Percentiles rank a stretch among this genome's conserved stretches.
Conservation (phyloP, 2,797 vertebrate species). For the Chelon labrosus region DNA sequence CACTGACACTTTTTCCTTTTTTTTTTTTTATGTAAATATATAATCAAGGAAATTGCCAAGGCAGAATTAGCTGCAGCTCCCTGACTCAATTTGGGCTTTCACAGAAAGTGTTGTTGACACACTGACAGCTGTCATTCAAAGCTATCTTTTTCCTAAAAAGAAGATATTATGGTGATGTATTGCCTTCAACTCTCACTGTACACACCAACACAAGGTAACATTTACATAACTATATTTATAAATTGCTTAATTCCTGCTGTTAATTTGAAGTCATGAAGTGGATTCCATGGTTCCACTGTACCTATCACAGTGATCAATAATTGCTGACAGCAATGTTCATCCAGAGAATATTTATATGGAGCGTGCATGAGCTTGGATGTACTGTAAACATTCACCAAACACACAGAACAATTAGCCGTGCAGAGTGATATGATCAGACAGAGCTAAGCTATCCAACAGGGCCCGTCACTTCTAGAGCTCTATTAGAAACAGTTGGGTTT, state of each 20-base stretch:
- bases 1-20: not conserved
- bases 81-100: conserved; percentile 7
- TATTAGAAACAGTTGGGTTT: conserved; percentile 82
- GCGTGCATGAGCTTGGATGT: conserved; percentile 20
- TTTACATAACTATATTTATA: conserved; percentile 2
- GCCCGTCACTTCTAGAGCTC: conserved; percentile 67
- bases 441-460: conserved; percentile 57
- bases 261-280: not conserved
- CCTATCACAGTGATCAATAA: conserved; percentile 29
- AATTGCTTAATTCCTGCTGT: not conserved
- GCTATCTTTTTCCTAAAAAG: conserved; percentile 12
- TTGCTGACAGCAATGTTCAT: conserved; percentile 18
- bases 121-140: conserved; percentile 26
- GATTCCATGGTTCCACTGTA: conserved; percentile 8
- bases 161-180: conserved; percentile 16
- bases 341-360: conserved; percentile 24
- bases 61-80: conserved; percentile 4
- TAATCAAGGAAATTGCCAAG: not conserved
- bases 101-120: conserved; percentile 2
- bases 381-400: conserved; percentile 56
- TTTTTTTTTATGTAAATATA: not conserved
- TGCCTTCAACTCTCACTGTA: conserved; percentile 10
- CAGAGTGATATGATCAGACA: conserved; percentile 56
- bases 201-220: not conserved
- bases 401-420: conserved; percentile 71